These are phyloP conservation scores for Dolichoris vasculosae DNA, from an alignment of 1,140 invertebrate genomes.

Conservation along the genomic window DNA sequence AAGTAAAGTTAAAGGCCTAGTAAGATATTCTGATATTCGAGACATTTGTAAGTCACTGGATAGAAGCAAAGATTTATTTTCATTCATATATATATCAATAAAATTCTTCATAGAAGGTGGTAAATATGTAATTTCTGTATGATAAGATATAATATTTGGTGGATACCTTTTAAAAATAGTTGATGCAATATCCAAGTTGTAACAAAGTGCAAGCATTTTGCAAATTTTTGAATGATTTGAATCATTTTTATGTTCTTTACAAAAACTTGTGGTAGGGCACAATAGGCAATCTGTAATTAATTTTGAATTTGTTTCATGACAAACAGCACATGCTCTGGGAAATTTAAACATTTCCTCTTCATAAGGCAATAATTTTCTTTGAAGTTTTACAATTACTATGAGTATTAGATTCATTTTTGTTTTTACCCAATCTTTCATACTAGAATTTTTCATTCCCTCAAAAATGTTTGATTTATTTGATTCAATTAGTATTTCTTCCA, in stretches of 20 bases:
- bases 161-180: slow-evolving; percentile 53
- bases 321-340: slow-evolving; percentile 59
- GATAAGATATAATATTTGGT: slow-evolving; percentile 52
- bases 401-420: slow-evolving; percentile 64
- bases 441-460: slow-evolving; percentile 40
- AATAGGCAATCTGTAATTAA: slow-evolving; percentile 57
- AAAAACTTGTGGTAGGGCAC: slow-evolving; percentile 62
- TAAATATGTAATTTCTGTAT: slow-evolving; percentile 53
- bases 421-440: slow-evolving; percentile 53
- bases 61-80: slow-evolving; percentile 46
- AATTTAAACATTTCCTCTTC: slow-evolving; percentile 66
- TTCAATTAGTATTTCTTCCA: slow-evolving; percentile 53
- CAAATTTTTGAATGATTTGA: slow-evolving; percentile 57
- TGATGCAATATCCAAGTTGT: slow-evolving; percentile 56
- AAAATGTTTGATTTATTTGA: slow-evolving; percentile 41
- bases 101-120: slow-evolving; percentile 60
- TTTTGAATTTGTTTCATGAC: slow-evolving; percentile 57
- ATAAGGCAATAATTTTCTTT: slow-evolving; percentile 56
- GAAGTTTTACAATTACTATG: slow-evolving; percentile 55
- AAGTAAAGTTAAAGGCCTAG: slow-evolving; percentile 63
- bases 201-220: slow-evolving; percentile 54
- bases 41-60: slow-evolving; percentile 51
- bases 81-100: slow-evolving; percentile 58
- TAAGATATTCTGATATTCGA: slow-evolving; percentile 60
- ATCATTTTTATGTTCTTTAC: slow-evolving; percentile 55